Base-by-base conservation (phyloP, 2,797 vertebrate species). In the Xiphophorus birchmanni region DNA sequence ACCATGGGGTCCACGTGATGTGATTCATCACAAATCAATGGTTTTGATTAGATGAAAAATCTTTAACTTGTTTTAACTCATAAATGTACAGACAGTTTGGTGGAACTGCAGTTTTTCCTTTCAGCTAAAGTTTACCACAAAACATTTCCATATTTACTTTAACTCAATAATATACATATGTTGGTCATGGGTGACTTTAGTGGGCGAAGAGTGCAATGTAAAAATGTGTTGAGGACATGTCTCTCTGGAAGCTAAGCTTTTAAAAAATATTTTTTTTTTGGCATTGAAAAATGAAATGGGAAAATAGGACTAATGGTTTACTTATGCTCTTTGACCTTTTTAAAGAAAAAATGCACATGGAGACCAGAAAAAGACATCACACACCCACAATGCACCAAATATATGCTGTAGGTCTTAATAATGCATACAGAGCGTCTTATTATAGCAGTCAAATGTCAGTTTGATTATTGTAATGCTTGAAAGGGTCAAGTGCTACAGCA, bases 341-440 rank as follows among this genome's bases (percentile, higher is more conserved):
- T 26, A 40, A 48, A 40, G 8, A 52, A 40, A 40, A 11, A 17
- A 48, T 29, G 45, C 6, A 63, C 42, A 47, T 5, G 37, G 58
- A 47, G 18, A 63, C n/a, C n/a, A 76, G 17, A 13, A 47, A 47
- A 35, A 78, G 10, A 45, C 52, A 69, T 35, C 52, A 44, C 50
- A 50, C 67, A 73, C 78, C 21, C 60, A 80, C 77, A 73, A 82
- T 77, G 78, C 17, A 80, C 8, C 73, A 72, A 3, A 71, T 42
- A 26, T 67, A 32, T 4, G n/a, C 65, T 63, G 42, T 40, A 35
- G 32, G 56, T 12, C 48, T 83, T 69, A 83, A 84, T 85, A 75
- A 87, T 67, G 40, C 75, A 82, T 29, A 5, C 35, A 54, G 47
- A 78, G 37, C 11, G 12, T 71, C 48, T 77, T 45, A 78, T 74